Evolutionary conservation across 1,140 invertebrate genomes (phyloP), one percentile per base, ranked within the genome.

Genomic region (Micrasema minimum): DNA sequence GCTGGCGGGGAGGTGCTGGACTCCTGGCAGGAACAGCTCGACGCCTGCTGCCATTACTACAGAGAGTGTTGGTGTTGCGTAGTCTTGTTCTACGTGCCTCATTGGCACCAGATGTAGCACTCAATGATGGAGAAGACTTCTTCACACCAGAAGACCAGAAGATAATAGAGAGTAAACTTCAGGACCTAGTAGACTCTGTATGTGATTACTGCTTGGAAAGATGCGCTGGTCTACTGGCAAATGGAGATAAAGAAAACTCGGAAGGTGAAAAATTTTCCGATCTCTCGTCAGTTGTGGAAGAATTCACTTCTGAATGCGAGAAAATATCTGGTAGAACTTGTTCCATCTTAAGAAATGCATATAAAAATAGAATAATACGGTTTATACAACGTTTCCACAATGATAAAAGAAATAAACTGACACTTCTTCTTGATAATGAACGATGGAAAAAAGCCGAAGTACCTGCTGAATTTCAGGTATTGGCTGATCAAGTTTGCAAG

Each of bases 361-460:
- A 97, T 68, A 94, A 95, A 83, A 93, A 92, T 74, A 90, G 96
- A 87, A 93, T 94, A 2, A 95, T 91, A 77, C 92, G 92, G 79
- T 98, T 97, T 85, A 92, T 98, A 45, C 91, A 94, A 76, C 89
- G 91, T 77, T 97, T 99, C 81, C 96, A 99, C 80, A 88, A 91
- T 51, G 94, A 97, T 77, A 85, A 93, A 46, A 95, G 95, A 80
- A 90, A 87, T 20, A 96, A 96, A 81, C 83, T 99, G 20, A 91
- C 89, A 71, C 77, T 91, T 68, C 87, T 96, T 38, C 83, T 99
- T 38, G 96, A 98, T 77, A 90, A 89, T 75, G 97, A 99, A 83
- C 86, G 92, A 57, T 99, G 97, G 97, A 95, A 93, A 79, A 89
- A 92, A 76, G 93, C 94, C n/a, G 93, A 97, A 76, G 93, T 99